These are phyloP conservation scores for Myrmophylax atrothorax DNA, from an alignment of 2,113 vertebrate genomes.

Conservation along the genomic window DNA sequence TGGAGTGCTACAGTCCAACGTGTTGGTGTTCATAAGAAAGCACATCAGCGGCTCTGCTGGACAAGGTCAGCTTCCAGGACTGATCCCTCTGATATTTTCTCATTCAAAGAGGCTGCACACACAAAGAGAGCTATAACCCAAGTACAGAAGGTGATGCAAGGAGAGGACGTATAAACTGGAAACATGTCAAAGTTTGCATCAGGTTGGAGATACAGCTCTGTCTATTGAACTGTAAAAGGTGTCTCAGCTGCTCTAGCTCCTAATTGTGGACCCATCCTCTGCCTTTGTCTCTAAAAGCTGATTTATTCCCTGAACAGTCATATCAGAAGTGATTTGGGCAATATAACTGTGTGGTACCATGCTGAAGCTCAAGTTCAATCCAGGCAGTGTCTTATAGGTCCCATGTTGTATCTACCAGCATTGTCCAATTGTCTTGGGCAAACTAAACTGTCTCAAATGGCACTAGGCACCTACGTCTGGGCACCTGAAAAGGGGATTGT, in stretches of 20 bases:
- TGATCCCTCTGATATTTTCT: not conserved
- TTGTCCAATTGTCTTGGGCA: not conserved
- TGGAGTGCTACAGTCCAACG: not conserved
- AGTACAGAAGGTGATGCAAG: not conserved
- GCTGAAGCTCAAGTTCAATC: not conserved
- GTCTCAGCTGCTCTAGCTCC: not conserved
- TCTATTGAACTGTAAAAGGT: not conserved
- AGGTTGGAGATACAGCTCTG: not conserved
- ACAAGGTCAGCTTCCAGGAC: not conserved
- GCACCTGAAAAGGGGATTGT: not conserved
- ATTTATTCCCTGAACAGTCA: not conserved
- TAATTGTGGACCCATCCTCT: not conserved
- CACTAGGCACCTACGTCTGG: not conserved
- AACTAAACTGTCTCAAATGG: not conserved
- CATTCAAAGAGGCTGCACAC: not conserved
- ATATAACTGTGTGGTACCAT: not conserved
- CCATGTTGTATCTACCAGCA: not conserved
- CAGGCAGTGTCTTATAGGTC: not conserved
- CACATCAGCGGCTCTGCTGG: not conserved
- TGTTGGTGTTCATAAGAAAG: not conserved
- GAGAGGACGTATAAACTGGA: rapidly evolving
- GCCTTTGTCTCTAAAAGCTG: not conserved
- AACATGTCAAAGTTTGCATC: not conserved
- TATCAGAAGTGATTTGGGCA: not conserved
- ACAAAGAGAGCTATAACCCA: not conserved